These are phyloP conservation scores for Eristalis intricaria DNA, from an alignment of 2,888 invertebrate species.

Conservation along the genomic window DNA sequence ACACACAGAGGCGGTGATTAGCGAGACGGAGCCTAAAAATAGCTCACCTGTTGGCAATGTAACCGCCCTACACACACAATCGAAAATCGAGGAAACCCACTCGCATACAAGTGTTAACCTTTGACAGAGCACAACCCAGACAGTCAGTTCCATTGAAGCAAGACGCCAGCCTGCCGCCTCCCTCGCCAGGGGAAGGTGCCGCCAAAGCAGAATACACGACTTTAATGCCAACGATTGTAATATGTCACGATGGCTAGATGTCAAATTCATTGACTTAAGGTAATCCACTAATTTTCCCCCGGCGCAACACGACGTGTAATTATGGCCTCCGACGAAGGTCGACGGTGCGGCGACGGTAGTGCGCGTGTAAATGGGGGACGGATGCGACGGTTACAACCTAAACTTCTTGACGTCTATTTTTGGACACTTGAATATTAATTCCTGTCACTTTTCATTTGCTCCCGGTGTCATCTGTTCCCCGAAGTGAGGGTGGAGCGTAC, in stretches of 20 bases:
- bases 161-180: background rate
- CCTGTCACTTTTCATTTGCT: slow-evolving; percentile 67
- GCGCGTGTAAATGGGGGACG: background rate
- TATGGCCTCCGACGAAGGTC: slow-evolving; percentile 12
- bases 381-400: background rate
- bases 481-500: background rate
- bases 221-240: slow-evolving; percentile 63
- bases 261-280: slow-evolving; percentile 70
- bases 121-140: slow-evolving; percentile 34
- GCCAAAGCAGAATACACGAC: slow-evolving; percentile 28
- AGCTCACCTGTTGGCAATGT: slow-evolving; percentile 64
- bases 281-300: slow-evolving; percentile 63
- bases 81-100: background rate
- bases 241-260: slow-evolving; percentile 68
- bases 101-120: slow-evolving; percentile 44
- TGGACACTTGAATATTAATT: slow-evolving; percentile 72
- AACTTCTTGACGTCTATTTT: slow-evolving; percentile 65
- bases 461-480: background rate
- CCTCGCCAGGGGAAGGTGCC: background rate
- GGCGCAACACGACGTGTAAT: slow-evolving; percentile 43
- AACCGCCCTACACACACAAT: slow-evolving; percentile 1
- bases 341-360: background rate
- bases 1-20: slow-evolving; percentile 38
- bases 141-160: slow-evolving; percentile 7
- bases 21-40: slow-evolving; percentile 51